Base-by-base conservation (phyloP, 2,113 vertebrate species). In the Dolichallabes microphthalmus region DNA sequence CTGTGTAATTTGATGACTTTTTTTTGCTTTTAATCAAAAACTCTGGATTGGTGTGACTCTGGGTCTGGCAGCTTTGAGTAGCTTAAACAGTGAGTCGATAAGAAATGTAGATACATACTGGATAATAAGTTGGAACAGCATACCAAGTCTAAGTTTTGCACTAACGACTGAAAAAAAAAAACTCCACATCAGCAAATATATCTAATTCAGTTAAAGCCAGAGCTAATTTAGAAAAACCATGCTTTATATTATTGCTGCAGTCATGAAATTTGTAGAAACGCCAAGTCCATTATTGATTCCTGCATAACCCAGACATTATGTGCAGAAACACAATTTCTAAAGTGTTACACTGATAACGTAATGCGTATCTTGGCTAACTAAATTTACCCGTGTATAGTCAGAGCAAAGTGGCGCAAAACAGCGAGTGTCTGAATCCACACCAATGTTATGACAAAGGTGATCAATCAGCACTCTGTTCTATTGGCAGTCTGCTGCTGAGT, bases 381-480 rank as follows among this genome's bases (percentile, higher is more conserved):
- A 74, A 39, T 27, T 52, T 39, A 71, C 86, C 82, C 14, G 55
- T n/a, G 66, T 53, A 27, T 77, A 30, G 71, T 86, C 68, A 53
- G 77, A 84, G 69, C 45, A 84, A 86, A 77, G 77, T 27, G 60
- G 69, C 60, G 69, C 55, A 57, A 52, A 84, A 76, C 74, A 82
- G 66, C 77, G 10, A 75, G 74, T 22, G 32, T 66, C 74, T 69
- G 64, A 61, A 66, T 84, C 85, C 85, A 78, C 71, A 80, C 82
- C 35, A 78, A 22, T 78, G 86, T 79, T 82, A 82, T 74, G 88
- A 89, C 88, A 86, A 78, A 86, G 82, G 73, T 84, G 79, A 89
- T 89, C 86, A 89, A 88, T 89, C 86, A 89, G 32, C 27, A 20
- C 76, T 84, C 68, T 86, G 86, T 60, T 64, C 85, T 86, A 84